Evolutionary conservation across 1,140 invertebrate genomes (phyloP).

Genomic region (Drosophila seguyi): DNA sequence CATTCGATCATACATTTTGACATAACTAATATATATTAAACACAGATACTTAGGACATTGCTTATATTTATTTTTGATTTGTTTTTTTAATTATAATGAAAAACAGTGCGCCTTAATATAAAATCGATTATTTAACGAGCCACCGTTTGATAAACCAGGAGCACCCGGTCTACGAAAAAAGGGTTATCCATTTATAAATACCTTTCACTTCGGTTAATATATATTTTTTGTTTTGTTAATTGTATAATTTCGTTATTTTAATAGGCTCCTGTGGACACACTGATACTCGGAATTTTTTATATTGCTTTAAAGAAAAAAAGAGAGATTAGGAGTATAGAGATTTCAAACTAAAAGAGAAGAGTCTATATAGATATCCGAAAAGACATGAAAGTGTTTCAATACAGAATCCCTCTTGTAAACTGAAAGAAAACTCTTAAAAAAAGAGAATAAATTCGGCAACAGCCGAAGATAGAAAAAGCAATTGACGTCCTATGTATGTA

Average conservation of each 20-base stretch:
- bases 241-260: background rate
- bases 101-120: background rate
- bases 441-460: conserved; percentile 1
- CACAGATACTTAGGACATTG: background rate
- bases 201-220: background rate
- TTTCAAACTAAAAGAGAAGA: background rate
- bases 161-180: background rate
- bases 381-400: background rate
- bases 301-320: background rate
- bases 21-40: conserved; percentile 3
- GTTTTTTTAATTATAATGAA: background rate
- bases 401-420: background rate
- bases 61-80: background rate
- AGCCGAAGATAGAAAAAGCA: background rate
- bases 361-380: conserved; percentile 3
- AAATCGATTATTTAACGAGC: background rate
- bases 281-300: background rate
- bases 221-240: background rate
- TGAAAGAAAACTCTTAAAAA: background rate
- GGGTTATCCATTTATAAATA: background rate
- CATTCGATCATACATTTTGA: conserved; percentile 16
- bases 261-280: background rate
- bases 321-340: background rate
- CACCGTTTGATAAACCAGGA: background rate
- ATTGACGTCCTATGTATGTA: conserved; percentile 11